Base-by-base conservation (phyloP, 2,888 invertebrate genomes). In the Temnothorax ravouxi region DNA sequence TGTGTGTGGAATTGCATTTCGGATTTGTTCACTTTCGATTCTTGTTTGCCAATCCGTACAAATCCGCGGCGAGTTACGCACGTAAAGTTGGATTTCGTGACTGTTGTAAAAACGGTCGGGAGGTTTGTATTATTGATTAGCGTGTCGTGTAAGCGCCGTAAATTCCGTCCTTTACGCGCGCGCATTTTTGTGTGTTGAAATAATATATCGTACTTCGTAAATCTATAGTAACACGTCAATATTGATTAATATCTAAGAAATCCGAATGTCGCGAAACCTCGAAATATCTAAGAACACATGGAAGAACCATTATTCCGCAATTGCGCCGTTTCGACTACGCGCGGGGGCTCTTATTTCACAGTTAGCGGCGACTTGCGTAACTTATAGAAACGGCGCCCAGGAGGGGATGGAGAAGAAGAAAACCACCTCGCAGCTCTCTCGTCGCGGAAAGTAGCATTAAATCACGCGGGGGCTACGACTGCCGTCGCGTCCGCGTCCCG, bases 391-490 rank as follows among this genome's bases (percentile, higher is more conserved):
- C 61, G 41, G 21, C 62, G 62, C 75, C 34, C 21, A 25, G 3
- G 41, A 21, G 21, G 47, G 66, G 25, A 2, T 18, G 66, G 13
- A 11, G 34, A 5, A 44, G n/a, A n/a, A n/a, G 62, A 21, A 62
- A 71, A 13, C 71, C 56, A 34, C 1, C 56, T 44, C 44, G 29
- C n/a, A 18, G 34, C 50, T 29, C 59, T 44, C 25, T 34, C 34
- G 34, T 34, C 34, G 34, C 50, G 71, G 71, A 52, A 84, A 84
- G 88, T 88, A 84, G 88, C 79, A 80, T 88, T 89, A 90, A 88
- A 89, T 89, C 89, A 89, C 81, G 47, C 54, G 80, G 67, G 64
- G 67, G 59, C 18, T 85, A 87, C 84, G 75, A 1, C 38, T 9
- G 8, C 25, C 15, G 83, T 79, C 86, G 84, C 79, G 87, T 84